Evolutionary conservation across 2,797 vertebrate genomes (phyloP), one percentile per base, ranked within the genome.

Genomic region (Rhabdophis nuchalis): DNA sequence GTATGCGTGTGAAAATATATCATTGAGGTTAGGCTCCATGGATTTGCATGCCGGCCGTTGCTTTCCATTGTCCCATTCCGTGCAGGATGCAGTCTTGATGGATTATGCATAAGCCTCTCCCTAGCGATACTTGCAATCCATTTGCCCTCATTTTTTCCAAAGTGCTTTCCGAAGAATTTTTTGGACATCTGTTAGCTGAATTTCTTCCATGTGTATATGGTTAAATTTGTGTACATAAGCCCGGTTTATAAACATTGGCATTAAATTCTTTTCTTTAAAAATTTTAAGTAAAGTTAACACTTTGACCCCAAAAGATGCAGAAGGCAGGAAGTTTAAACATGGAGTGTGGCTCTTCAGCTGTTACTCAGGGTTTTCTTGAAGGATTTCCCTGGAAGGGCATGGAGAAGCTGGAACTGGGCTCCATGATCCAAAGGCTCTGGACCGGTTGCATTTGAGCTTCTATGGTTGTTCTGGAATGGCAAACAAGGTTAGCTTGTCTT

Each of bases 161-260:
- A 41, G 5, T 88, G 57, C 25, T 0, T 91, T 92, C 92, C 85
- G 61, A 92, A 68, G 93, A 90, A 0, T 92, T 93, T 93, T 54
- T 3, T 16, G 54, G 54, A 92, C 95, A 96, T 96, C 93, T 96
- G 95, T 90, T 95, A 89, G 91, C 91, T 60, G 95, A 89, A 86
- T 90, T 10, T 72, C 90, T 85, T 93, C 92, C 95, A 91, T 92
- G 68, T 96, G 95, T 92, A 87, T 96, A 94, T 72, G 11, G 93
- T 96, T 92, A 96, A 93, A 89, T 94, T 13, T 3, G 2, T 91
- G 87, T 91, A 91, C 72, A 52, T 89, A 95, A 94, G 94, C 60
- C 93, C 85, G 89, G 95, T 46, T 91, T 94, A 85, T 32, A 95
- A 95, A 96, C 94, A 94, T 90, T 96, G 95, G 93, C 93, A 91